These are phyloP conservation scores for Drosophila kepulauana DNA, from an alignment of 1,140 invertebrate genomes.

Conservation along the genomic window DNA sequence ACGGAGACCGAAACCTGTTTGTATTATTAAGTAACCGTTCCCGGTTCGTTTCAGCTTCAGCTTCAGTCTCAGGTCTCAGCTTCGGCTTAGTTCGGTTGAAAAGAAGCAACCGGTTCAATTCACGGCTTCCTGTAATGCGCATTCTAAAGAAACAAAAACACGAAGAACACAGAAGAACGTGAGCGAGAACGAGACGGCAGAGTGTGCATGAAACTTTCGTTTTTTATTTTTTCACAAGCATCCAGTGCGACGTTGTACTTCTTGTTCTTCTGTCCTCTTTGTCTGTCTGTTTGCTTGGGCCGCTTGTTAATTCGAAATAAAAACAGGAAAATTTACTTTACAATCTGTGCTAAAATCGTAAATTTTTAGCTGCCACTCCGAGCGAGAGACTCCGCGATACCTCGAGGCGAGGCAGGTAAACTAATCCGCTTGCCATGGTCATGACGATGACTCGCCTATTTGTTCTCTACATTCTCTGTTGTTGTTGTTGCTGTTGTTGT, in stretches of 20 bases:
- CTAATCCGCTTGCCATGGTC: constrained; percentile 78
- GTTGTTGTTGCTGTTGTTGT: constrained; percentile 41
- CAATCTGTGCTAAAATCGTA: constrained; percentile 82
- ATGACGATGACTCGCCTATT: constrained; percentile 67
- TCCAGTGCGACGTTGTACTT: constrained; percentile 15
- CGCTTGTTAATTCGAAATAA: constrained; percentile 81
- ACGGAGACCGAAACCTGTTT: constrained; percentile 65
- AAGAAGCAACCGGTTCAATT: constrained; percentile 62
- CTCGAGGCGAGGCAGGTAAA: constrained; percentile 38
- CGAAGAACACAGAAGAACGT: constrained; percentile 1
- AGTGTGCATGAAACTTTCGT: constrained; percentile 66
- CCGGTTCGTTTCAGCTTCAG: constrained; percentile 23
- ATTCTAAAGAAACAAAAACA: constrained; percentile 46
- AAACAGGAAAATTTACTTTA: constrained; percentile 83
- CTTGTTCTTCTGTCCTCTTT: constrained; percentile 13
- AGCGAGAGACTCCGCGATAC: constrained; percentile 55
- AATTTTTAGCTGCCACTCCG: constrained; percentile 68
- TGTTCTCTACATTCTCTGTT: constrained; percentile 53
- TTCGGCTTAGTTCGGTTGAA: constrained; percentile 20
- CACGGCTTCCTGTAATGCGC: constrained; percentile 67
- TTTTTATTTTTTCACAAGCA: constrained; percentile 65
- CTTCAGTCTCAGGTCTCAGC: constrained; percentile 5
- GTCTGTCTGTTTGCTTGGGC: constrained; percentile 50
- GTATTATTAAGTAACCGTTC: constrained; percentile 77
- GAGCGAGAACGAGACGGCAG: too few species aligned